Conservation (phyloP, 2,113 vertebrate genomes). For the Salvelinus namaycush region DNA sequence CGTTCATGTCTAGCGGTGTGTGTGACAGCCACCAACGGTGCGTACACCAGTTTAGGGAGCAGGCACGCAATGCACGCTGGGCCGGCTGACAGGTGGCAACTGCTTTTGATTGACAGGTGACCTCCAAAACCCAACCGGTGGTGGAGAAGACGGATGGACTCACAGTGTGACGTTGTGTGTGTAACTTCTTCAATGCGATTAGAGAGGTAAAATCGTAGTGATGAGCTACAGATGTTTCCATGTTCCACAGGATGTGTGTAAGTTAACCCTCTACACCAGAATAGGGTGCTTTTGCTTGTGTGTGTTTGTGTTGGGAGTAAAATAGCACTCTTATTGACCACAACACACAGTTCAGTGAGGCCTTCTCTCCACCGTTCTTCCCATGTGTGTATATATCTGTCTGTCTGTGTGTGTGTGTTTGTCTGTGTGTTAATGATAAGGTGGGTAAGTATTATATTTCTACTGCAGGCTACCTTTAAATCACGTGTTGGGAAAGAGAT, state of each 20-base stretch:
- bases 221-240: neutral
- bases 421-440: neutral
- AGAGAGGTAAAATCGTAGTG: neutral
- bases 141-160: neutral
- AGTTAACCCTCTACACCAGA: neutral
- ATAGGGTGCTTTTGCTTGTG: neutral
- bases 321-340: no score
- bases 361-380: constrained; percentile 31
- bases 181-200: neutral
- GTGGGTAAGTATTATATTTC: constrained; percentile 25
- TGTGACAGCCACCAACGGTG: no score
- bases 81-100: constrained; percentile 56
- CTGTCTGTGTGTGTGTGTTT: neutral
- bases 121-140: constrained; percentile 33
- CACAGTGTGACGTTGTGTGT: neutral
- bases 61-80: constrained; percentile 57
- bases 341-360: neutral
- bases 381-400: constrained; percentile 4
- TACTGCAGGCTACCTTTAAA: constrained; percentile 28
- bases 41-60: constrained; percentile 53
- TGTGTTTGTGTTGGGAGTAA: no score
- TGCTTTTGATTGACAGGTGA: constrained; percentile 62
- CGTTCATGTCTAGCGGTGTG: constrained; percentile 36
- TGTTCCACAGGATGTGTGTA: neutral
- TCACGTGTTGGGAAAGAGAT: constrained; percentile 23